These are phyloP conservation scores for Coryphaenoides rupestris DNA, from an alignment of 2,113 vertebrate genomes.

Conservation along the genomic window DNA sequence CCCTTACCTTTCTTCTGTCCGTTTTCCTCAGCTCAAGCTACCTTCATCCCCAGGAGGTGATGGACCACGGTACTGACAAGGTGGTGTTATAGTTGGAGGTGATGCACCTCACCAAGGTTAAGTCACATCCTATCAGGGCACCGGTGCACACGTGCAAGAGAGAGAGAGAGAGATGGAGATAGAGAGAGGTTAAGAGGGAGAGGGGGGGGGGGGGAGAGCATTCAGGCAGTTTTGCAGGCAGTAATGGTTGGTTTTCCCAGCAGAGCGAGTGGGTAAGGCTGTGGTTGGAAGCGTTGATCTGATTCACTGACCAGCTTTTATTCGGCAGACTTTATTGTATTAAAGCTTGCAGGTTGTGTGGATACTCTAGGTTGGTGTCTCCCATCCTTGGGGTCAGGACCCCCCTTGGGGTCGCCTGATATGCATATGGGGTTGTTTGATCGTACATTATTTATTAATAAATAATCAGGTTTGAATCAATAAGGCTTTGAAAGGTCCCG, in stretches of 20 bases:
- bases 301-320: constrained; percentile 14
- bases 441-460: too few species aligned
- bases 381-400: too few species aligned
- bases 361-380: too few species aligned
- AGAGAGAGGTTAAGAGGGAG: constrained; percentile 1
- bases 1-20: constrained; percentile 27
- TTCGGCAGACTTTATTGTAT: constrained; percentile 8
- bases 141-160: constrained; percentile 22
- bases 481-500: too few species aligned
- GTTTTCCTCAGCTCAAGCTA: constrained; percentile 14
- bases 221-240: too few species aligned
- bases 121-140: constrained; percentile 65
- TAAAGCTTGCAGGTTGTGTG: constrained; percentile 2
- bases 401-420: too few species aligned
- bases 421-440: too few species aligned
- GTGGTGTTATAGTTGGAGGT: constrained; percentile 61
- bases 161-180: constrained; percentile 38
- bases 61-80: constrained; percentile 61
- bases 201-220: constrained; percentile 2
- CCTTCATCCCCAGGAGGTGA: constrained; percentile 45
- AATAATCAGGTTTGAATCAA: too few species aligned
- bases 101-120: constrained; percentile 68
- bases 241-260: background rate
- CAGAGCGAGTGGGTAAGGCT: constrained; percentile 23
- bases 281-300: constrained; percentile 28